Percentiles rank a stretch among this genome's conserved stretches.
phyloP scores from a whole-genome alignment of 2,888 invertebrate genomes.

The Lithophane socia region DNA sequence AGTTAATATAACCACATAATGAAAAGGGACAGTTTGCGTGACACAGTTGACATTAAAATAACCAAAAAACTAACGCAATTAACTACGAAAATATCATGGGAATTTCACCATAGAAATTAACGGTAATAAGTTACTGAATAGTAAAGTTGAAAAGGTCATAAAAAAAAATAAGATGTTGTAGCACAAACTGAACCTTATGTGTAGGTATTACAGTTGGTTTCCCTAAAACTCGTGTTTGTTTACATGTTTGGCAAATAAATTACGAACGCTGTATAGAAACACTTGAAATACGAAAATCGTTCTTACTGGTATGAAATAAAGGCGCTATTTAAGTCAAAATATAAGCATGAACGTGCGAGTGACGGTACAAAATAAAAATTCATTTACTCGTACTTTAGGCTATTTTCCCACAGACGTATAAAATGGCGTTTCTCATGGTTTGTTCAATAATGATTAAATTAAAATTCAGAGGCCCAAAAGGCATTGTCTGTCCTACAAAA shows the following conservation, averaged over 20 bases:
- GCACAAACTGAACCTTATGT: no score
- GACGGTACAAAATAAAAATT: neutral
- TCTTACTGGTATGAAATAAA: neutral
- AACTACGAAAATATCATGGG: constrained; percentile 30
- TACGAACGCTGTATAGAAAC: neutral
- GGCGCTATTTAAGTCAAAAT: neutral
- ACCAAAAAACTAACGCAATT: constrained; percentile 24
- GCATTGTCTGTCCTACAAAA: constrained; percentile 37
- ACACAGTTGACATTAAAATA: constrained; percentile 25
- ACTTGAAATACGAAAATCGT: neutral
- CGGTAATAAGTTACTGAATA: constrained; percentile 9
- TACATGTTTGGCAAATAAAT: no score
- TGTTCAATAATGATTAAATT: constrained; percentile 25
- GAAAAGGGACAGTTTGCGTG: constrained; percentile 48
- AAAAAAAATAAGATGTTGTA: no score
- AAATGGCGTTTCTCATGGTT: constrained; percentile 29
- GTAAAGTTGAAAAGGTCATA: no score
- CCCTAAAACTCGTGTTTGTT: no score
- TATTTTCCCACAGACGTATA: constrained; percentile 26
- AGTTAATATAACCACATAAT: constrained; percentile 25
- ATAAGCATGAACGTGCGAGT: neutral
- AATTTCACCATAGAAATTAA: constrained; percentile 26
- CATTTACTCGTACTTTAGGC: neutral
- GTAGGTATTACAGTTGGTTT: no score
- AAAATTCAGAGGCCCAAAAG: constrained; percentile 33